Evolutionary conservation across 2,113 vertebrate genomes (phyloP).

Genomic region (Capra hircus): DNA sequence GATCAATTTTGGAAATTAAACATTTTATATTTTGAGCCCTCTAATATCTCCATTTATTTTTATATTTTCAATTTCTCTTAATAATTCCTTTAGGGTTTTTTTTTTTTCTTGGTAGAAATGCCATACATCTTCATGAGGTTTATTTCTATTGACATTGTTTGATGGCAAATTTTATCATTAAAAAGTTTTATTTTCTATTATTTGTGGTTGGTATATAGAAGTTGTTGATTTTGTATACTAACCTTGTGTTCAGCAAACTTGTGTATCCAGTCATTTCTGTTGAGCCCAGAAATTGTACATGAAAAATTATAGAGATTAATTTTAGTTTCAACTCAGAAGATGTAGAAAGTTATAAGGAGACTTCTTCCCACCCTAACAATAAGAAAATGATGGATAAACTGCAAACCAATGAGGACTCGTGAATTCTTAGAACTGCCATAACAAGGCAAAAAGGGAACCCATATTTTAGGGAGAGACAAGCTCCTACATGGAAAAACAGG

Average conservation of each 20-base stretch:
- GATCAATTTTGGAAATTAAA: background rate
- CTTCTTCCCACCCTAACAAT: background rate
- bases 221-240: background rate
- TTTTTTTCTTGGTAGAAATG: background rate
- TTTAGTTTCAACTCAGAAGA: background rate
- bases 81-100: background rate
- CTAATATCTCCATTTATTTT: background rate
- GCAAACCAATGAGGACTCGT: background rate
- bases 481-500: background rate
- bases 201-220: background rate
- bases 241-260: background rate
- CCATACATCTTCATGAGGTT: background rate
- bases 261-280: background rate
- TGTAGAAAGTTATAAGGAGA: background rate
- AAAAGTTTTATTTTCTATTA: background rate
- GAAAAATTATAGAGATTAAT: background rate
- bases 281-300: background rate
- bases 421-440: background rate
- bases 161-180: background rate
- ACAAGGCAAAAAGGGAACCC: background rate
- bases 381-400: background rate
- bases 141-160: background rate
- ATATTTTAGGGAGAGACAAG: background rate
- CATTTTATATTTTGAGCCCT: slow-evolving; percentile 1
- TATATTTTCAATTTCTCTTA: background rate